Conservation (phyloP, 2,888 invertebrate species). For the Macroteleia sp. region DNA sequence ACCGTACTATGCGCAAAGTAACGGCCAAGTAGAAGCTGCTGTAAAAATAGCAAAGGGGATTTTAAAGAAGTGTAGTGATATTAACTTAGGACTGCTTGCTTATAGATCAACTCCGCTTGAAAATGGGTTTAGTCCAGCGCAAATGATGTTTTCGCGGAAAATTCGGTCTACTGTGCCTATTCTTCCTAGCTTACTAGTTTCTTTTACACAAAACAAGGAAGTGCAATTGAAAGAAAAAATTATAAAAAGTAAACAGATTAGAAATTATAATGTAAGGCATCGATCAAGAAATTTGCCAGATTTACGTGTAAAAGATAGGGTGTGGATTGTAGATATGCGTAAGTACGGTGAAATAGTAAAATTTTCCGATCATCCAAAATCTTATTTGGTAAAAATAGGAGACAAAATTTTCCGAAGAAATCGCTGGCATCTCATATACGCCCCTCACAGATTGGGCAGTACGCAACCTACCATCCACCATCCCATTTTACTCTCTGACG, state of each 20-base stretch:
- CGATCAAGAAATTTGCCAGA: conserved; percentile 50
- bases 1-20: conserved; percentile 56
- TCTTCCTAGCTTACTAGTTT: too few relatives aligned
- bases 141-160: conserved; percentile 41
- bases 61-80: conserved; percentile 38
- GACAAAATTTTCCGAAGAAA: neutral
- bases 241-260: conserved; percentile 45
- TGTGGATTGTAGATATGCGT: conserved; percentile 68
- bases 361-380: neutral
- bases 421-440: neutral
- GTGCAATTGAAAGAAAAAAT: too few relatives aligned
- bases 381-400: neutral
- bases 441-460: neutral
- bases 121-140: conserved; percentile 52
- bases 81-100: conserved; percentile 31
- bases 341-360: conserved; percentile 7
- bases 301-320: conserved; percentile 50
- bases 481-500: too few relatives aligned
- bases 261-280: conserved; percentile 59
- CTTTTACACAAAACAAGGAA: too few relatives aligned
- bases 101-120: conserved; percentile 37
- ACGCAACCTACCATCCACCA: too few relatives aligned
- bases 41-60: conserved; percentile 63
- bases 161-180: conserved; percentile 45
- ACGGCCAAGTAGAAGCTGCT: conserved; percentile 60